Evolutionary conservation across 2,113 vertebrate genomes (phyloP).

Genomic region (Pheucticus melanocephalus): DNA sequence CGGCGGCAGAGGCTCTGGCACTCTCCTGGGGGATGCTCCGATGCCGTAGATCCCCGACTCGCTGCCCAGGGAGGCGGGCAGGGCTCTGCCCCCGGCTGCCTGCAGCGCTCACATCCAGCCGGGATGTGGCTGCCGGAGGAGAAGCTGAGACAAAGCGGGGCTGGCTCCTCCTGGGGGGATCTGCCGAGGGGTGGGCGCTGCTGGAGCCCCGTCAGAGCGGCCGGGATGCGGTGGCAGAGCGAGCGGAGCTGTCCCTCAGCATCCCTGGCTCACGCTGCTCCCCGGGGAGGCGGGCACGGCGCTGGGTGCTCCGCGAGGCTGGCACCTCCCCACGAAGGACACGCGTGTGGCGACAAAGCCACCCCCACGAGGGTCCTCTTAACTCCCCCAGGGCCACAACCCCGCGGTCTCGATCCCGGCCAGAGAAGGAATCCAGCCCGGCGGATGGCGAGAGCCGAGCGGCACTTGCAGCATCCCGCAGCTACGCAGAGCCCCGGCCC

Average conservation of each 20-base stretch:
- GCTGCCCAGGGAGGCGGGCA: background rate
- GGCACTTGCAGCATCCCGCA: background rate
- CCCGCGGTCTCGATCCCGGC: background rate
- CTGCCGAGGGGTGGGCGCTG: background rate
- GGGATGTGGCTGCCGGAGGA: background rate
- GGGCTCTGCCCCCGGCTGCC: background rate
- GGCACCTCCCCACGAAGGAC: background rate
- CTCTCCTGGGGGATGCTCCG: background rate
- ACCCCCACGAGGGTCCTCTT: background rate
- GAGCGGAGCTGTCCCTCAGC: background rate
- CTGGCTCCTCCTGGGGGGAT: background rate
- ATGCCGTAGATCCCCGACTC: background rate
- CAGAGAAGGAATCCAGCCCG: background rate
- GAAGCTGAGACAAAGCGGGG: background rate
- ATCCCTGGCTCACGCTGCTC: background rate
- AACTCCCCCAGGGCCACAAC: conserved; percentile 12
- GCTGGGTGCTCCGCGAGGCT: background rate
- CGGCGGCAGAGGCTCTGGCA: background rate
- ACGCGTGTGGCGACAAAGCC: background rate
- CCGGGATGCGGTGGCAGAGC: background rate
- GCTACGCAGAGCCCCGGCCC: background rate
- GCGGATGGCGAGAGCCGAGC: background rate
- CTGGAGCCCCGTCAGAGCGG: background rate
- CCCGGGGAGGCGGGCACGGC: background rate
- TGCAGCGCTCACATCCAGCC: background rate